A percentile compares a stretch with the other conserved stretches of the same genome.
phyloP scores from a whole-genome alignment of 2,888 invertebrate genomes.

The Ctena decussata region DNA sequence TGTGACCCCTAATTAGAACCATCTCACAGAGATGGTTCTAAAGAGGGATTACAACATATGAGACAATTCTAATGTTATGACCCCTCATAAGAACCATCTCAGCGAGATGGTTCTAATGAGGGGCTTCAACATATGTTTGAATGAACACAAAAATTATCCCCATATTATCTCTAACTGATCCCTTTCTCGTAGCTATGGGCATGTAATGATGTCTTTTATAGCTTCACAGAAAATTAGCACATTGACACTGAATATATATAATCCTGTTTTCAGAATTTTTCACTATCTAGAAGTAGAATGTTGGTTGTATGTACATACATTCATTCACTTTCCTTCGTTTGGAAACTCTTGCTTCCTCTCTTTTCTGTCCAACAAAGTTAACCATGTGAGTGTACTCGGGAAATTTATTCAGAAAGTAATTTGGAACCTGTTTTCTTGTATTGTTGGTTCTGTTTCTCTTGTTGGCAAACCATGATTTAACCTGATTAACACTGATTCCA shows the following conservation, averaged over 20 bases:
- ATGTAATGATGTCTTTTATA: too few relatives aligned
- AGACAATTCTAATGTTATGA: too few relatives aligned
- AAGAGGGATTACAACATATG: too few relatives aligned
- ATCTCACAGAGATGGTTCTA: too few relatives aligned
- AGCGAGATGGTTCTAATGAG: not conserved
- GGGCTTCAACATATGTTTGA: not conserved
- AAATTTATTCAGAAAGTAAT: slow-evolving; percentile 78
- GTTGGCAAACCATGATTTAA: slow-evolving; percentile 83
- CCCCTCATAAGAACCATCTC: too few relatives aligned
- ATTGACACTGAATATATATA: too few relatives aligned
- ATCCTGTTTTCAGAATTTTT: too few relatives aligned
- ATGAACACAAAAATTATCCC: too few relatives aligned
- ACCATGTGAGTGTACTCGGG: slow-evolving; percentile 73
- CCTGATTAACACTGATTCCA: slow-evolving; percentile 74
- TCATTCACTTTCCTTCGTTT: slow-evolving; percentile 60
- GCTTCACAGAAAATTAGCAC: too few relatives aligned
- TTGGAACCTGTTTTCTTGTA: slow-evolving; percentile 77
- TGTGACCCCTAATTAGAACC: too few relatives aligned
- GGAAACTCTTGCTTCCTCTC: slow-evolving; percentile 62
- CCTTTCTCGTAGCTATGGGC: too few relatives aligned
- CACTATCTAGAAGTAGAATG: slow-evolving; percentile 55
- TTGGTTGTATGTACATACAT: slow-evolving; percentile 60
- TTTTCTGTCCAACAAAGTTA: slow-evolving; percentile 71
- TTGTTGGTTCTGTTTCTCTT: slow-evolving; percentile 80
- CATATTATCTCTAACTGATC: too few relatives aligned